A percentile compares a stretch with the other conserved stretches of the same genome.
Evolutionary conservation across 2,888 invertebrate genomes (phyloP).

Genomic region (Anorthoa munda): DNA sequence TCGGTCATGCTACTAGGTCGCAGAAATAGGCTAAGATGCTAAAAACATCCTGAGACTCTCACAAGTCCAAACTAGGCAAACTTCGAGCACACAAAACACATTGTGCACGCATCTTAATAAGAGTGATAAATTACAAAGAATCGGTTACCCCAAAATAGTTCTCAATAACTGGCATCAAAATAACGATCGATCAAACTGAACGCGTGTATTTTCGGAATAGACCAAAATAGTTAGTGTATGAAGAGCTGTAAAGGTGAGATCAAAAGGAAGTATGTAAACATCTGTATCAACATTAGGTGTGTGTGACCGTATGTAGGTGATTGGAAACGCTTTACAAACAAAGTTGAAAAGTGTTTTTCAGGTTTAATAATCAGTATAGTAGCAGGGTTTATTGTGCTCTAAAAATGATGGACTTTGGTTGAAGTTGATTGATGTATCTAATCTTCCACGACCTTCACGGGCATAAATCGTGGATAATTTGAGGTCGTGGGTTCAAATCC

Average conservation of each 20-base stretch:
- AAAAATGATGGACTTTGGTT: background rate
- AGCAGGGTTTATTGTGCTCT: too few species aligned
- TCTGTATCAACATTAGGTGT: constrained; percentile 1
- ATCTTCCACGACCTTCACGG: too few species aligned
- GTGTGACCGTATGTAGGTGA: background rate
- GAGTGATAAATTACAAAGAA: constrained; percentile 18
- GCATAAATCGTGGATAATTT: too few species aligned
- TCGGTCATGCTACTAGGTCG: too few species aligned
- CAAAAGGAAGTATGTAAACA: constrained; percentile 52
- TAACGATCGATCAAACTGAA: constrained; percentile 25
- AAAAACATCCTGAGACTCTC: too few species aligned
- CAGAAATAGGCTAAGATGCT: too few species aligned
- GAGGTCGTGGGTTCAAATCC: too few species aligned
- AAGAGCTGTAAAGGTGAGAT: constrained; percentile 43
- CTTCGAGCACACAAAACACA: background rate
- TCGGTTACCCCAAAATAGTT: constrained; percentile 4
- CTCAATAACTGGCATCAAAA: constrained; percentile 16
- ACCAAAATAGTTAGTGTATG: constrained; percentile 44
- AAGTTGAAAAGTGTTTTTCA: background rate
- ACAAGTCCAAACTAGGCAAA: background rate
- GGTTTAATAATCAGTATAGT: background rate
- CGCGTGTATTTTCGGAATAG: constrained; percentile 26
- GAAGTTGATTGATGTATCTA: too few species aligned
- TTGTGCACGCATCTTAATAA: background rate
- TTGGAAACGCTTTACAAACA: background rate